Percentiles rank a stretch among this genome's conserved stretches.
These are phyloP conservation scores for Conus betulinus DNA, from an alignment of 1,140 invertebrate genomes.

Conservation along the genomic window DNA sequence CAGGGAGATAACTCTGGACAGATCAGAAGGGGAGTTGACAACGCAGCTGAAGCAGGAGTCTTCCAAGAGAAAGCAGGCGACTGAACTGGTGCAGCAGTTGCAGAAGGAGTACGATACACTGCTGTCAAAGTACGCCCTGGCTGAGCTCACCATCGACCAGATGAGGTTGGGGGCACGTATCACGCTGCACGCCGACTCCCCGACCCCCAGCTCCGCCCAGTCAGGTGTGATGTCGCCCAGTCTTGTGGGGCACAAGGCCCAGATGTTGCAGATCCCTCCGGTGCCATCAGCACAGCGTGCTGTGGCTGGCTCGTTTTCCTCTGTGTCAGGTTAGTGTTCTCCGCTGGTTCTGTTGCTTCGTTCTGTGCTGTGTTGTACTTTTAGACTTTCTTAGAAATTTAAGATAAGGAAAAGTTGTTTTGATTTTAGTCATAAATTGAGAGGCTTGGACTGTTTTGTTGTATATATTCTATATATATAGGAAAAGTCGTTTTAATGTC, in stretches of 20 bases:
- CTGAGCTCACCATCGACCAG: constrained; percentile 75
- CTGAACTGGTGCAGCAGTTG: constrained; percentile 71
- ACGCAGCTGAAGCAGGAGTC: constrained; percentile 67
- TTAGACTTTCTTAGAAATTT: too few relatives aligned
- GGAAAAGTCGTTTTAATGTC: too few relatives aligned
- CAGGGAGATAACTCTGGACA: constrained; percentile 36
- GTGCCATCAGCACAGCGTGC: constrained; percentile 32
- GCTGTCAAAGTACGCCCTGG: constrained; percentile 74
- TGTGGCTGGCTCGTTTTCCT: constrained; percentile 13
- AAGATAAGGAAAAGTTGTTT: too few relatives aligned
- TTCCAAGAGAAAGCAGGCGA: constrained; percentile 66
- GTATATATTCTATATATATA: too few relatives aligned
- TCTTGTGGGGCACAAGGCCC: constrained; percentile 53
- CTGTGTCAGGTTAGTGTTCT: constrained; percentile 11
- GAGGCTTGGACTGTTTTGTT: too few relatives aligned
- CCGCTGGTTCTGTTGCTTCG: neutral
- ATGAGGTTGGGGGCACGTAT: constrained; percentile 72
- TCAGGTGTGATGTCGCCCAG: constrained; percentile 39
- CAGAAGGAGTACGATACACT: constrained; percentile 73
- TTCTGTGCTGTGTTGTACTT: neutral
- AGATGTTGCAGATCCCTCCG: constrained; percentile 55
- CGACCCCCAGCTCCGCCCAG: constrained; percentile 63
- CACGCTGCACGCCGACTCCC: constrained; percentile 68
- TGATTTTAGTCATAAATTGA: too few relatives aligned
- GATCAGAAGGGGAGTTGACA: constrained; percentile 58